Conservation (phyloP, 2,113 vertebrate species). For the Anhinga rufa region DNA sequence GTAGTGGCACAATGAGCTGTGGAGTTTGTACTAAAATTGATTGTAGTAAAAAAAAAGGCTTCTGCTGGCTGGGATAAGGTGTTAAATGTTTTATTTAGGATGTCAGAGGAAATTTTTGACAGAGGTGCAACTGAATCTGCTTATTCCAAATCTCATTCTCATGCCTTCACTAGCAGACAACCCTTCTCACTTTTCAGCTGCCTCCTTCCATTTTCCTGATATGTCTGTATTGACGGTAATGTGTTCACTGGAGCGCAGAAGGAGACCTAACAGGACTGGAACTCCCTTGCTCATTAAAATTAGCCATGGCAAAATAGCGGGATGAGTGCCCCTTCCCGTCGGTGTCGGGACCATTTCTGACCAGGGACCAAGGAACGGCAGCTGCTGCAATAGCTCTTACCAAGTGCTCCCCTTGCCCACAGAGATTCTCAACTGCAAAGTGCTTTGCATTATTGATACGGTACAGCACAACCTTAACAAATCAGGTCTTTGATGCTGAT, state of each 20-base stretch:
- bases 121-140: background rate
- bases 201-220: background rate
- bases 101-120: background rate
- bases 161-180: background rate
- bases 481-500: background rate
- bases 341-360: rapidly evolving
- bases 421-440: background rate
- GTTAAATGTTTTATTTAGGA: constrained; percentile 22
- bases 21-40: background rate
- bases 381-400: background rate
- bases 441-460: constrained; percentile 29
- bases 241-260: background rate
- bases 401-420: background rate
- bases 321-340: background rate
- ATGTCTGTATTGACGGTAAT: background rate
- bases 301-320: background rate
- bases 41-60: background rate
- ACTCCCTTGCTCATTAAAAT: background rate
- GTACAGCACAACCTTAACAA: background rate
- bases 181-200: background rate
- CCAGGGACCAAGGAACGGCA: background rate
- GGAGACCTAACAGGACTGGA: background rate
- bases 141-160: background rate
- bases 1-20: background rate
- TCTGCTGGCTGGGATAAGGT: background rate